A percentile compares a stretch with the other conserved stretches of the same genome.
phyloP scores from a whole-genome alignment of 1,140 invertebrate species.

The Aphelinus atriplicis region DNA sequence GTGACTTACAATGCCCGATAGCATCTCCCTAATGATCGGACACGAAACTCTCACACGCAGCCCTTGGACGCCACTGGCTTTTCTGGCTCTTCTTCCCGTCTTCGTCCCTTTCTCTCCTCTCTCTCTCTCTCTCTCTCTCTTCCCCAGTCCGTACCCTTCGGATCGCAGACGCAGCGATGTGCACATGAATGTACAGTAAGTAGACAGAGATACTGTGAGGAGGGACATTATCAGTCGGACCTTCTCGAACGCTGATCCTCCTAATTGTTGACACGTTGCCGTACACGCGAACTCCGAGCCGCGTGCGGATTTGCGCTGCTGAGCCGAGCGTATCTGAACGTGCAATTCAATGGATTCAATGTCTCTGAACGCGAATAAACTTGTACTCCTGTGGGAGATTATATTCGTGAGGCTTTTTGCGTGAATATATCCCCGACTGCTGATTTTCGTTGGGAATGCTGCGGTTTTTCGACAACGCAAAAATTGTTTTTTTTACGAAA shows the following conservation, averaged over 20 bases:
- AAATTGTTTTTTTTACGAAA: no score
- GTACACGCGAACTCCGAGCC: slow-evolving; percentile 41
- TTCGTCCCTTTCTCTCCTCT: slow-evolving; percentile 5
- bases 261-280: slow-evolving; percentile 60
- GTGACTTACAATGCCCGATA: slow-evolving; percentile 60
- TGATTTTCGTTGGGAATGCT: no score
- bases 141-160: slow-evolving; percentile 19
- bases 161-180: not conserved
- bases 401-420: not conserved
- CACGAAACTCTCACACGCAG: slow-evolving; percentile 57
- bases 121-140: slow-evolving; percentile 24
- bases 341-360: not conserved
- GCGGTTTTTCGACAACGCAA: no score
- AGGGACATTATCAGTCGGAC: slow-evolving; percentile 53
- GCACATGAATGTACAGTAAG: not conserved
- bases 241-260: slow-evolving; percentile 55
- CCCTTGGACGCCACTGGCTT: not conserved
- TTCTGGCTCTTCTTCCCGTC: slow-evolving; percentile 33
- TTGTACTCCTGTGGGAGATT: slow-evolving; percentile 7
- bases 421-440: not conserved
- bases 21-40: slow-evolving; percentile 62
- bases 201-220: slow-evolving; percentile 18
- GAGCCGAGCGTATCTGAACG: not conserved
- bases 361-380: not conserved
- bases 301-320: slow-evolving; percentile 17